A percentile compares a stretch with the other conserved stretches of the same genome.
These are phyloP conservation scores for Manis pentadactyla DNA, from an alignment of 2,797 vertebrate genomes.

Conservation along the genomic window DNA sequence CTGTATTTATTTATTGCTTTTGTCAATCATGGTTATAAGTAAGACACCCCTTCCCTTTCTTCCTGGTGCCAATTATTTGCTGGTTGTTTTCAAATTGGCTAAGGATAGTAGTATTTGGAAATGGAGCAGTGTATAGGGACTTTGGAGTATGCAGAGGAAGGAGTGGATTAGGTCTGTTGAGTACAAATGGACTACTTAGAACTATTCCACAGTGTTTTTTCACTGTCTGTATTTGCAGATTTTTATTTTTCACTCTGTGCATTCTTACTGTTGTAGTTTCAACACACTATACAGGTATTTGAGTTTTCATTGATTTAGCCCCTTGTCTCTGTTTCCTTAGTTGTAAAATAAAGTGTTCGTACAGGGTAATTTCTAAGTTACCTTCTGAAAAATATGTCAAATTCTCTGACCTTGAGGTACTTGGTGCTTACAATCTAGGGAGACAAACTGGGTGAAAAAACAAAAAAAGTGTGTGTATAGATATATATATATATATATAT, in stretches of 20 bases:
- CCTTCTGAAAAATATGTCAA: background rate
- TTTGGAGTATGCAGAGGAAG: constrained; percentile 44
- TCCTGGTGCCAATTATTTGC: constrained; percentile 54
- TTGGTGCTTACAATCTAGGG: background rate
- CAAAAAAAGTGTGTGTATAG: background rate
- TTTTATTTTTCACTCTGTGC: constrained; percentile 32
- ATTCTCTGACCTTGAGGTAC: background rate
- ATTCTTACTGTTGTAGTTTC: background rate
- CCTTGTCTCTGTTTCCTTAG: background rate
- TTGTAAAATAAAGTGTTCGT: constrained; percentile 25
- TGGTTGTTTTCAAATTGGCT: constrained; percentile 56
- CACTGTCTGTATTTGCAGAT: background rate
- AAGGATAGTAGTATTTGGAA: constrained; percentile 55
- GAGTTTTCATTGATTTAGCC: background rate
- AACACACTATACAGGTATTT: background rate
- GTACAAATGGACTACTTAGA: constrained; percentile 20
- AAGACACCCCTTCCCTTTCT: background rate
- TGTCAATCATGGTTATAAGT: background rate
- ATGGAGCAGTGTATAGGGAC: constrained; percentile 6
- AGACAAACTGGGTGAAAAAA: constrained; percentile 45
- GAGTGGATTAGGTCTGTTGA: constrained; percentile 51
- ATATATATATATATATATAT: background rate
- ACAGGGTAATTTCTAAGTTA: constrained; percentile 42
- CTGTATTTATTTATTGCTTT: background rate
- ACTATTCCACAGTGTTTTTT: background rate